These are phyloP conservation scores for Emmelina monodactyla DNA, from an alignment of 2,888 invertebrate genomes.

Conservation along the genomic window DNA sequence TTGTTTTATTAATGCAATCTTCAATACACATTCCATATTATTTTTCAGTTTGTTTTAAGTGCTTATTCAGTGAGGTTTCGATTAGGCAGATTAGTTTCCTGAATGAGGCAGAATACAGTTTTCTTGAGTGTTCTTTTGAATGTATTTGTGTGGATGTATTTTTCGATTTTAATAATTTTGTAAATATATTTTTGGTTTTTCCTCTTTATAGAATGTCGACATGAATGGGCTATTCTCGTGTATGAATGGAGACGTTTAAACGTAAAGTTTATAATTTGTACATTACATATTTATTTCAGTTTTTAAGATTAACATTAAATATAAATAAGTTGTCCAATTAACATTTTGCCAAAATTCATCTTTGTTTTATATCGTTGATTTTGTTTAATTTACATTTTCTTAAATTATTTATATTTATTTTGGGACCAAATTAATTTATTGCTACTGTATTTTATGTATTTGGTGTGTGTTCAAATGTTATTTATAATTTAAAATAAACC, in stretches of 20 bases:
- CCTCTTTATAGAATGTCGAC: slow-evolving; percentile 1
- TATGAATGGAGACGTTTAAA: not conserved
- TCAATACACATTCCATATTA: slow-evolving; percentile 56
- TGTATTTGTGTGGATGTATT: slow-evolving; percentile 41
- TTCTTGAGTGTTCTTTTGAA: slow-evolving; percentile 39
- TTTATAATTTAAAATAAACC: slow-evolving; percentile 64
- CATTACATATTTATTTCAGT: slow-evolving; percentile 48
- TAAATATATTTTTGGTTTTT: too few species aligned
- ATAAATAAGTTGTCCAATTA: slow-evolving; percentile 60
- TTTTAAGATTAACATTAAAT: slow-evolving; percentile 47
- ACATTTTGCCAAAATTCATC: slow-evolving; percentile 63
- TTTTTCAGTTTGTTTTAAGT: slow-evolving; percentile 36
- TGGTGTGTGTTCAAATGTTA: slow-evolving; percentile 57
- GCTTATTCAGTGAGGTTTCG: slow-evolving; percentile 40
- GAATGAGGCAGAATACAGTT: slow-evolving; percentile 42
- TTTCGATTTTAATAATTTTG: not conserved
- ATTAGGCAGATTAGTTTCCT: slow-evolving; percentile 35
- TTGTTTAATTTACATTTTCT: slow-evolving; percentile 44
- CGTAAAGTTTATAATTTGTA: slow-evolving; percentile 24
- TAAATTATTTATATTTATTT: slow-evolving; percentile 63
- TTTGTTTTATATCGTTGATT: slow-evolving; percentile 54
- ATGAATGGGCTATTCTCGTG: not conserved
- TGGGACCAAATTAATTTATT: slow-evolving; percentile 67
- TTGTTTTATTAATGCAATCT: slow-evolving; percentile 29
- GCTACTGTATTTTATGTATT: slow-evolving; percentile 50